A percentile compares a stretch with the other conserved stretches of the same genome.
phyloP scores from a whole-genome alignment of 1,140 invertebrate species.

The Drosophila repletoides region DNA sequence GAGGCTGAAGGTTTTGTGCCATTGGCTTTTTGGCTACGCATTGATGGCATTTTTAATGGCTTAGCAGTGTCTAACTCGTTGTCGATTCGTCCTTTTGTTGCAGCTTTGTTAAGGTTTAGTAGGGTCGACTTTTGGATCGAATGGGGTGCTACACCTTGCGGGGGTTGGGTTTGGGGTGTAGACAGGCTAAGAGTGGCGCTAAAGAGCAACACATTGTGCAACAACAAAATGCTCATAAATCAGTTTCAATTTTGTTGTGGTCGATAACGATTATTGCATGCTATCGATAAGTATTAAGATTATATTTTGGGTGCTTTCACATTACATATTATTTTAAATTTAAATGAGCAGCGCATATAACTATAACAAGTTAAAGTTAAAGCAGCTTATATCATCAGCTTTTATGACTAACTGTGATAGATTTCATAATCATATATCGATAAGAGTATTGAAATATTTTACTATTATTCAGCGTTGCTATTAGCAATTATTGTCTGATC shows the following conservation, averaged over 20 bases:
- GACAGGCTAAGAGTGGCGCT: conserved; percentile 44
- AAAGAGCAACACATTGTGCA: conserved; percentile 48
- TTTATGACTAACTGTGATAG: no score
- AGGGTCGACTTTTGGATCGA: conserved; percentile 25
- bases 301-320: conserved; percentile 6
- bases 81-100: conserved; percentile 40
- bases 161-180: conserved; percentile 29
- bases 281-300: conserved; percentile 14
- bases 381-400: no score
- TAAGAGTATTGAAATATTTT: no score
- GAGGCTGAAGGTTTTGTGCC: neutral
- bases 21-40: conserved; percentile 45
- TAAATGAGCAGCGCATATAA: neutral
- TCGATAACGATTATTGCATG: conserved; percentile 71
- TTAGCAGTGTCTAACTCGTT: conserved; percentile 49
- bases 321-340: conserved; percentile 12
- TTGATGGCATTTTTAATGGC: conserved; percentile 77
- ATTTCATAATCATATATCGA: no score
- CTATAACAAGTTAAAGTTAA: no score
- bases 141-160: no score
- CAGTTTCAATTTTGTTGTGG: conserved; percentile 59
- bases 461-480: no score
- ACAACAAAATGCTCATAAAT: conserved; percentile 56
- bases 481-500: no score
- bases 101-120: conserved; percentile 51